These are phyloP conservation scores for Alitta virens DNA, from an alignment of 2,888 invertebrate species.

Conservation along the genomic window DNA sequence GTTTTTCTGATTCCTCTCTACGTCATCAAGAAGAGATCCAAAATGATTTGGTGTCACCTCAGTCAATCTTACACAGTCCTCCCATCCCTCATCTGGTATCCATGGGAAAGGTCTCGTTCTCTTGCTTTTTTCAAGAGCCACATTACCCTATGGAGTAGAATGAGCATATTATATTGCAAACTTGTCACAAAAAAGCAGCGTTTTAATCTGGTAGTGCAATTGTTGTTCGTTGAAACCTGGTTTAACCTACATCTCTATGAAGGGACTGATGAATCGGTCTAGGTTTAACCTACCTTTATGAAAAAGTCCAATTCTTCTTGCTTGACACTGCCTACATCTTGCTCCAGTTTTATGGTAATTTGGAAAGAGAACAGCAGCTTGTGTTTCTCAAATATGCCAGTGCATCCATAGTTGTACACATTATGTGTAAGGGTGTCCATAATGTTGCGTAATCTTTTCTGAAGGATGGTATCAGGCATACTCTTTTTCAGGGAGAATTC, in stretches of 20 bases:
- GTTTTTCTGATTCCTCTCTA: constrained; percentile 60
- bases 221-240: no score
- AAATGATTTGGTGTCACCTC: constrained; percentile 70
- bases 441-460: constrained; percentile 75
- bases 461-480: constrained; percentile 75
- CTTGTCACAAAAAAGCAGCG: no score
- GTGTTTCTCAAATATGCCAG: constrained; percentile 87
- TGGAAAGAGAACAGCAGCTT: constrained; percentile 88
- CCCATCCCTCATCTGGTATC: constrained; percentile 77
- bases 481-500: constrained; percentile 77
- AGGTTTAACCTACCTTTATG: constrained; percentile 78
- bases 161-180: no score
- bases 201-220: no score
- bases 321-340: constrained; percentile 65
- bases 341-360: constrained; percentile 80
- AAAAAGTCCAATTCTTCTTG: constrained; percentile 84
- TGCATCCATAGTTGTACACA: constrained; percentile 88
- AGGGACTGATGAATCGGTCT: no score
- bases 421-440: constrained; percentile 81
- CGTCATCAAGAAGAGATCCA: constrained; percentile 65
- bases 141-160: constrained; percentile 62
- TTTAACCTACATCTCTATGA: no score
- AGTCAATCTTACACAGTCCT: constrained; percentile 74
- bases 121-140: constrained; percentile 73
- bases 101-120: constrained; percentile 70